A percentile compares a stretch with the other conserved stretches of the same genome.
Evolutionary conservation across 2,888 invertebrate species (phyloP).

Genomic region (Xanthorhoe spadicearia): DNA sequence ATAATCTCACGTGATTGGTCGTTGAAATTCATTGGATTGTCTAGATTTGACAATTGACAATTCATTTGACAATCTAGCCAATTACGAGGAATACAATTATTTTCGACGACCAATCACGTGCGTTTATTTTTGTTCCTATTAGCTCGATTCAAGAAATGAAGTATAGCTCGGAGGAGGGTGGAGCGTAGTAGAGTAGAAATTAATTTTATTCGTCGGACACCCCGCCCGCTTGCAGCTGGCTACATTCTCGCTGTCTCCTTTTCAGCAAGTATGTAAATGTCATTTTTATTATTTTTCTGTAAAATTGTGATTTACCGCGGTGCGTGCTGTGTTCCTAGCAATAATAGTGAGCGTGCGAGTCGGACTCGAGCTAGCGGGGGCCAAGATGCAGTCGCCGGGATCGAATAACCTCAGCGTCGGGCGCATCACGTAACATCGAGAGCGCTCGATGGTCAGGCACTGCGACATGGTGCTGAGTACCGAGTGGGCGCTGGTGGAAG

Average conservation of each 20-base stretch:
- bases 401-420: constrained; percentile 72
- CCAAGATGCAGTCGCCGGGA: constrained; percentile 59
- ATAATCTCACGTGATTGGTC: too few relatives aligned
- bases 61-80: too few relatives aligned
- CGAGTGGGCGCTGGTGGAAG: constrained; percentile 99
- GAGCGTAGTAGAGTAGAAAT: neutral
- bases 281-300: constrained; percentile 61
- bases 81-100: too few relatives aligned
- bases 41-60: too few relatives aligned
- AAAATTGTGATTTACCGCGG: constrained; percentile 51
- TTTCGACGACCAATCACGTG: too few relatives aligned
- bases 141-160: too few relatives aligned
- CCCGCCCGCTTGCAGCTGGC: constrained; percentile 73
- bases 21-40: too few relatives aligned
- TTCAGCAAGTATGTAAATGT: constrained; percentile 85
- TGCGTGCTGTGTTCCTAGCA: constrained; percentile 44
- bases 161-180: too few relatives aligned
- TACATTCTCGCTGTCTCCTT: constrained; percentile 80
- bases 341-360: constrained; percentile 17
- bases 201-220: constrained; percentile 64
- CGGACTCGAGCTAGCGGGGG: neutral
- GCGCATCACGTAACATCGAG: constrained; percentile 77
- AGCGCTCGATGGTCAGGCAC: constrained; percentile 78
- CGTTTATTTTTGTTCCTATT: too few relatives aligned
- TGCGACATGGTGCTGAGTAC: constrained; percentile 94